A percentile compares a stretch with the other conserved stretches of the same genome.
Conservation (phyloP, 2,113 vertebrate genomes). For the Oxyura jamaicensis region DNA sequence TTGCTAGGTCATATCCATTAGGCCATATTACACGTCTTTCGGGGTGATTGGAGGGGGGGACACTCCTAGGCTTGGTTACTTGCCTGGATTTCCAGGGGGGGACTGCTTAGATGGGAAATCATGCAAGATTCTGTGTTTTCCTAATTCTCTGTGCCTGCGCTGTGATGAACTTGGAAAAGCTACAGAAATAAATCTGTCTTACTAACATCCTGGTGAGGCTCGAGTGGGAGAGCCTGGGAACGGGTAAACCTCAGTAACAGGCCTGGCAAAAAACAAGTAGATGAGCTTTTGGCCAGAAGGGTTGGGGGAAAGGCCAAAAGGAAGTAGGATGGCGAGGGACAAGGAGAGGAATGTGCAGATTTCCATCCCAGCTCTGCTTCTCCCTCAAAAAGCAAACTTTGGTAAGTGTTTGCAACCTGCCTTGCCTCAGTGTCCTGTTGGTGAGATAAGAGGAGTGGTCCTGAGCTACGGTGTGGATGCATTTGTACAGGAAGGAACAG, state of each 20-base stretch:
- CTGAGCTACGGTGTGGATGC: not conserved
- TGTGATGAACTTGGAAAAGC: not conserved
- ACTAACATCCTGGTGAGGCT: not conserved
- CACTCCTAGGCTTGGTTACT: not conserved
- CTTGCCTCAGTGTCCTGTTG: not conserved
- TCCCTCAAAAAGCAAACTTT: not conserved
- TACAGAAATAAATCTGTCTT: not conserved
- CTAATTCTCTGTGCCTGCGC: not conserved
- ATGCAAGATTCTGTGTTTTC: not conserved
- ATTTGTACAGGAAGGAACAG: not conserved
- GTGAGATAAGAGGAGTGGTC: not conserved
- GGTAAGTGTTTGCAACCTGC: not conserved
- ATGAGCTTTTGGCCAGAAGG: not conserved
- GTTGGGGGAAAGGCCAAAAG: not conserved
- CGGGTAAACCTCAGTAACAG: not conserved
- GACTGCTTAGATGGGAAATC: not conserved
- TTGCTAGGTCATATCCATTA: not conserved
- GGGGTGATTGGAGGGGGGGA: not conserved
- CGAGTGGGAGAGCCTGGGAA: not conserved
- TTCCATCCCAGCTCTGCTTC: not conserved
- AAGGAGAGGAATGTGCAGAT: not conserved
- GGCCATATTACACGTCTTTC: not conserved
- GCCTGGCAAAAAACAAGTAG: not conserved
- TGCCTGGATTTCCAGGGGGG: not conserved
- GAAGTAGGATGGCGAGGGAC: not conserved